Conservation (phyloP, 2,888 invertebrate genomes). For the Cheilosia vernalis region DNA sequence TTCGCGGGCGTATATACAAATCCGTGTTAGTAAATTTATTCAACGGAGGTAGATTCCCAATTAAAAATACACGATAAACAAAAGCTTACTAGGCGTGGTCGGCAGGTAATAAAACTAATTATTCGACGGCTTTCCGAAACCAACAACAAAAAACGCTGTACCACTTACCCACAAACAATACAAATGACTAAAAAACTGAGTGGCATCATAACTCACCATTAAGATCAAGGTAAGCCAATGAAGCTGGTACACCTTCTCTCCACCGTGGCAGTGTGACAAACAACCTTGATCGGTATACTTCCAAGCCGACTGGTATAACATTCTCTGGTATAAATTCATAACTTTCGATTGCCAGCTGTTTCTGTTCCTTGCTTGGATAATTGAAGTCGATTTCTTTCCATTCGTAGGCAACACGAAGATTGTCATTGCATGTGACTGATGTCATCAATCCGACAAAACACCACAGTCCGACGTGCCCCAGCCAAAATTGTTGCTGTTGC, state of each 20-base stretch:
- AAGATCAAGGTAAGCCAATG: conserved; percentile 88
- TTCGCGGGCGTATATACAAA: conserved; percentile 17
- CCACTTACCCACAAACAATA: conserved; percentile 26
- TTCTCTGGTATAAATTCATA: conserved; percentile 88
- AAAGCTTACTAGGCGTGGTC: conserved; percentile 37
- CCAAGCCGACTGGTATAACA: conserved; percentile 90
- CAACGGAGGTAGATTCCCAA: conserved; percentile 7
- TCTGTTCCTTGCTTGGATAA: conserved; percentile 85
- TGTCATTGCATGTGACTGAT: conserved; percentile 84
- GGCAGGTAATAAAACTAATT: neutral
- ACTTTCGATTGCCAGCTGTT: conserved; percentile 86
- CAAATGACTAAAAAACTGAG: conserved; percentile 16
- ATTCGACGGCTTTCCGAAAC: conserved; percentile 21
- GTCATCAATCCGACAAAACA: conserved; percentile 65
- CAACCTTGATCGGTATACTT: conserved; percentile 87
- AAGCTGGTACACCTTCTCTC: conserved; percentile 90
- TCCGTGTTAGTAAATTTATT: conserved; percentile 8
- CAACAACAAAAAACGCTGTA: neutral
- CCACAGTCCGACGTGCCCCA: conserved; percentile 30
- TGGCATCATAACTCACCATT: conserved; percentile 85
- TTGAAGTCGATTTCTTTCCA: conserved; percentile 90
- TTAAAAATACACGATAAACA: conserved; percentile 21
- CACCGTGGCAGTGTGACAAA: conserved; percentile 91
- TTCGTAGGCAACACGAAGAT: conserved; percentile 88
- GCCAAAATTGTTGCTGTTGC: conserved; percentile 17